Conservation (phyloP, 1,140 invertebrate genomes). For the Halyomorpha halys region DNA sequence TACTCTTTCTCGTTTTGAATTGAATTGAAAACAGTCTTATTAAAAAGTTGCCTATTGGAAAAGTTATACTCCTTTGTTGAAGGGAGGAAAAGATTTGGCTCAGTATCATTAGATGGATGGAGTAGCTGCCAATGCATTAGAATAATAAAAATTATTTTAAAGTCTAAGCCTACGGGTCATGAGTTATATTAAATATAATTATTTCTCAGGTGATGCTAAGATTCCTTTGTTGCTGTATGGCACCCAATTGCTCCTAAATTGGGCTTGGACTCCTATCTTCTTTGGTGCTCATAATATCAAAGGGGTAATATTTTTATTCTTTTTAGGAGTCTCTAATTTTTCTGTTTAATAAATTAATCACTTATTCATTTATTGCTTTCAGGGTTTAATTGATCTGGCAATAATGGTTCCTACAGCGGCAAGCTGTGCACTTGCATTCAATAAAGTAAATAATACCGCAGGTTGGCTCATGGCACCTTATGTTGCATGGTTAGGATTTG, state of each 20-base stretch:
- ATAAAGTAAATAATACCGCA: constrained; percentile 54
- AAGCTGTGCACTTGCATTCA: constrained; percentile 53
- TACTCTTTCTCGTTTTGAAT: no score
- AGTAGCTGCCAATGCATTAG: no score
- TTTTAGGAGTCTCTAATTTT: not conserved
- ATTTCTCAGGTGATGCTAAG: constrained; percentile 40
- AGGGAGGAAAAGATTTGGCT: no score
- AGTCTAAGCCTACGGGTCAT: not conserved
- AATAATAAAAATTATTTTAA: no score
- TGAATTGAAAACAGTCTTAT: no score
- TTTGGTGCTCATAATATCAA: constrained; percentile 63
- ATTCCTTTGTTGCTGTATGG: constrained; percentile 63
- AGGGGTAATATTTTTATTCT: constrained; percentile 46
- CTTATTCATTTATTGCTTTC: constrained; percentile 32
- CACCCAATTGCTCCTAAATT: constrained; percentile 67
- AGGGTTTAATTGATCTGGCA: constrained; percentile 61
- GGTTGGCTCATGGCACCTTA: constrained; percentile 66
- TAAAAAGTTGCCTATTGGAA: no score
- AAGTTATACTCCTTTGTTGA: no score
- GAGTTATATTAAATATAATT: not conserved
- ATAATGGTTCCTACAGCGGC: constrained; percentile 51
- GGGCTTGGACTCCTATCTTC: constrained; percentile 79
- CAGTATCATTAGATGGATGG: no score
- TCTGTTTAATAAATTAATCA: not conserved
- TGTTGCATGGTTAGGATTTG: constrained; percentile 63